Conservation (phyloP, 2,797 vertebrate genomes). For the Aselliscus stoliczkanus region DNA sequence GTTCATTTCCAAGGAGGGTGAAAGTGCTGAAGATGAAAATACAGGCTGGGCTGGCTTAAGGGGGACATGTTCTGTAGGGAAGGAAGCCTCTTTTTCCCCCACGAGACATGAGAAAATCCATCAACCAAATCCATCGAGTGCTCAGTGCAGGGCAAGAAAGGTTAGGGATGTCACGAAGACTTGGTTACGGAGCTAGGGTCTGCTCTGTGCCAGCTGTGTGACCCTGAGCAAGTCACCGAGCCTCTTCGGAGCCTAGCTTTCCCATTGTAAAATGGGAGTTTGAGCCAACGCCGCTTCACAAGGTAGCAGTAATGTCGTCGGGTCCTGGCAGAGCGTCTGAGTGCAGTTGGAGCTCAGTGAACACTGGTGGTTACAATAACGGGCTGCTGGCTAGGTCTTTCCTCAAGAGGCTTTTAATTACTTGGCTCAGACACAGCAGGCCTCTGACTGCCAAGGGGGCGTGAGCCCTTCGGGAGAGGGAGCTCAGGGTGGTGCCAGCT, state of each 20-base stretch:
- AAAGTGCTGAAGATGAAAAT: neutral
- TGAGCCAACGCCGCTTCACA: neutral
- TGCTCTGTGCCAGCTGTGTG: neutral
- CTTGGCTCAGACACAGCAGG: neutral
- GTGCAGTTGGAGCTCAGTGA: too few relatives aligned
- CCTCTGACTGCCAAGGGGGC: neutral
- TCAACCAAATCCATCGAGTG: neutral
- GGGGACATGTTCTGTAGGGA: neutral
- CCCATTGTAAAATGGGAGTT: neutral
- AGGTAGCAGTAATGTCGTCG: neutral
- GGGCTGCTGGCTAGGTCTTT: neutral
- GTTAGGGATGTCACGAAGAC: neutral
- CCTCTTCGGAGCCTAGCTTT: neutral
- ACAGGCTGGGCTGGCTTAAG: neutral
- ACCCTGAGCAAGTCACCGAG: neutral
- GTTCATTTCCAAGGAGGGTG: neutral
- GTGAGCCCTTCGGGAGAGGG: neutral
- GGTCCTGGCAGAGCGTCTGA: neutral
- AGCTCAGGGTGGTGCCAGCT: neutral
- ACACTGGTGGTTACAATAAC: too few relatives aligned
- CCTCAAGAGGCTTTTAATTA: neutral
- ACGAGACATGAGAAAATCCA: neutral
- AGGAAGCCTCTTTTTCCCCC: neutral
- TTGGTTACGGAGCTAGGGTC: neutral
- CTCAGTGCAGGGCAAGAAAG: neutral